A percentile compares a stretch with the other conserved stretches of the same genome.
phyloP scores from a whole-genome alignment of 2,888 invertebrate species.

The Nephrotoma appendiculata region DNA sequence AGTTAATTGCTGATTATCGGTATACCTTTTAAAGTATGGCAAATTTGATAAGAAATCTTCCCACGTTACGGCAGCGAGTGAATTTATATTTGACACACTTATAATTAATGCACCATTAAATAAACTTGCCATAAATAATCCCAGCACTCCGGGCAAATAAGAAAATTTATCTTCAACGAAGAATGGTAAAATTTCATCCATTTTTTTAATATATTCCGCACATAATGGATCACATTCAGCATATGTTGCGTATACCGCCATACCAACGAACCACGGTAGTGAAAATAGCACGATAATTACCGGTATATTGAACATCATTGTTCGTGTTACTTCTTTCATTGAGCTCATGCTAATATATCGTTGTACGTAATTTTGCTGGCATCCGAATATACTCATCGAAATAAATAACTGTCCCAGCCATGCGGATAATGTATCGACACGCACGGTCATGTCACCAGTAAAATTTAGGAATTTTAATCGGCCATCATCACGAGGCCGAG shows the following conservation, averaged over 20 bases:
- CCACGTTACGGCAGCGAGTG: slow-evolving; percentile 73
- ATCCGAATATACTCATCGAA: slow-evolving; percentile 78
- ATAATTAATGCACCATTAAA: slow-evolving; percentile 85
- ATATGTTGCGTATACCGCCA: slow-evolving; percentile 76
- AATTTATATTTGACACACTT: slow-evolving; percentile 73
- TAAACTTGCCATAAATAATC: slow-evolving; percentile 78
- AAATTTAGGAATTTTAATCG: slow-evolving; percentile 30
- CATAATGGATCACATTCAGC: slow-evolving; percentile 68
- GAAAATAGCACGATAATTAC: slow-evolving; percentile 65
- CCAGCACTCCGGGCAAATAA: slow-evolving; percentile 72
- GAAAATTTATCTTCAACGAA: slow-evolving; percentile 79
- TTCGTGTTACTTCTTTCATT: slow-evolving; percentile 51
- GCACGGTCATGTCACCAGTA: slow-evolving; percentile 34
- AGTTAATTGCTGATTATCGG: slow-evolving; percentile 46
- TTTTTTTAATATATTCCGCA: slow-evolving; percentile 56
- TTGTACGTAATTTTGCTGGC: slow-evolving; percentile 80
- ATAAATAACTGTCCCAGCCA: slow-evolving; percentile 71
- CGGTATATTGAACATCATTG: slow-evolving; percentile 63
- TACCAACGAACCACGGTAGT: slow-evolving; percentile 72
- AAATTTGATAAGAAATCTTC: slow-evolving; percentile 71
- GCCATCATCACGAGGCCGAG: slow-evolving; percentile 43
- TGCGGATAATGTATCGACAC: slow-evolving; percentile 68
- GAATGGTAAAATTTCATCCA: slow-evolving; percentile 75
- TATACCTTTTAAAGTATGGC: slow-evolving; percentile 52
- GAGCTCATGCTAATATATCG: slow-evolving; percentile 70